A percentile compares a stretch with the other conserved stretches of the same genome.
phyloP scores from a whole-genome alignment of 2,888 invertebrate species.

The Podabrus alpinus region DNA sequence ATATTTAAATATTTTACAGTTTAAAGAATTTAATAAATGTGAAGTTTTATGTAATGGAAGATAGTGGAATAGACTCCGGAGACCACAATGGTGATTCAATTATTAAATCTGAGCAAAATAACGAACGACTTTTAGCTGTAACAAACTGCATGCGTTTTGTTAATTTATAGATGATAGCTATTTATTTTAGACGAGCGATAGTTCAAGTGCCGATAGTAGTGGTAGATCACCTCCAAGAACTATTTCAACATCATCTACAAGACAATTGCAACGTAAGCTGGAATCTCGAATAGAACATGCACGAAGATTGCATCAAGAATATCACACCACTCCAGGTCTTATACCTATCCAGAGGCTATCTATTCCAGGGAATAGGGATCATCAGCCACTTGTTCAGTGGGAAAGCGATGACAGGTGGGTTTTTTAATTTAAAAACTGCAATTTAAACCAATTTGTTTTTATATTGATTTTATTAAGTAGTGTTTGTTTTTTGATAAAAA shows the following conservation, averaged over 20 bases:
- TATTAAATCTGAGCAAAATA: constrained; percentile 42
- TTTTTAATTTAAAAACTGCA: background rate
- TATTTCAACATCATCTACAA: constrained; percentile 40
- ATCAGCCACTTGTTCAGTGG: constrained; percentile 64
- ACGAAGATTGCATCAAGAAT: constrained; percentile 55
- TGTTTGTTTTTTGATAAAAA: background rate
- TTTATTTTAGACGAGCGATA: constrained; percentile 49
- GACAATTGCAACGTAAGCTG: constrained; percentile 51
- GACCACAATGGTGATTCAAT: constrained; percentile 55
- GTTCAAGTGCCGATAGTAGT: constrained; percentile 51
- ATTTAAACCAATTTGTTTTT: background rate
- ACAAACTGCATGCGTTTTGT: background rate
- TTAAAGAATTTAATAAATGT: constrained; percentile 7
- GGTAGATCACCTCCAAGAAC: constrained; percentile 46
- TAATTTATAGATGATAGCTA: background rate
- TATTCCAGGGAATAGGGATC: constrained; percentile 57
- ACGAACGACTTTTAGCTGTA: constrained; percentile 32
- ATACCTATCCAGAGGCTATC: constrained; percentile 59
- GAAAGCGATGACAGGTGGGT: constrained; percentile 60
- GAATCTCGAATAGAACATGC: constrained; percentile 56
- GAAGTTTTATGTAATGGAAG: constrained; percentile 52
- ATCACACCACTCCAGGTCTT: constrained; percentile 52
- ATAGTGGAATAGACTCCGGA: constrained; percentile 60
- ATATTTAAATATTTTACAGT: background rate
- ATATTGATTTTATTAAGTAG: background rate